These are phyloP conservation scores for Parambassis ranga DNA, from an alignment of 2,797 vertebrate species.

Conservation along the genomic window DNA sequence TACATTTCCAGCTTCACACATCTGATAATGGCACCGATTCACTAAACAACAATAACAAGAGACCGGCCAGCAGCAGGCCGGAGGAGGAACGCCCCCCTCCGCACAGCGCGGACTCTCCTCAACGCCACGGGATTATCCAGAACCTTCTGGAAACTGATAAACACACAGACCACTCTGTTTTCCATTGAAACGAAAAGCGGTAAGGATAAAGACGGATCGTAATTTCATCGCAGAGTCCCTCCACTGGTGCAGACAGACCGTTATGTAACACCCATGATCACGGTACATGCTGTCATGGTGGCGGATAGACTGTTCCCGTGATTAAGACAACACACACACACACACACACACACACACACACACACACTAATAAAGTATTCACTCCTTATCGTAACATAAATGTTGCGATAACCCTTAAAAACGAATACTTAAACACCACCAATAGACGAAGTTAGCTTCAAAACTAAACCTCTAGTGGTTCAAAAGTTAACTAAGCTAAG, in stretches of 20 bases:
- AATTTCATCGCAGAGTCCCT: neutral
- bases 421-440: too few relatives aligned
- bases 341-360: too few relatives aligned
- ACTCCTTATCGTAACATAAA: too few relatives aligned
- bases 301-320: neutral
- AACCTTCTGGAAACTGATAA: neutral
- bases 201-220: neutral
- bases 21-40: too few relatives aligned
- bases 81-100: neutral
- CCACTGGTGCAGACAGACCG: neutral
- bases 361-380: too few relatives aligned
- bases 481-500: neutral
- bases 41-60: too few relatives aligned
- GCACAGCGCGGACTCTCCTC: neutral
- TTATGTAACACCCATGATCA: constrained; percentile 12
- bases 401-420: too few relatives aligned
- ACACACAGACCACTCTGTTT: neutral
- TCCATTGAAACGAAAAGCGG: accelerated
- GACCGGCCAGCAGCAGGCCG: too few relatives aligned
- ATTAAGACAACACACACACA: neutral
- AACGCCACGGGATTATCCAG: neutral
- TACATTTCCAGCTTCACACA: too few relatives aligned
- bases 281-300: neutral
- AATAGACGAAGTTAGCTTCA: neutral
- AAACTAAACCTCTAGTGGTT: too few relatives aligned